Evolutionary conservation across 2,888 invertebrate species (phyloP), one percentile per base, ranked within the genome.

Genomic region (Patella pellucida): DNA sequence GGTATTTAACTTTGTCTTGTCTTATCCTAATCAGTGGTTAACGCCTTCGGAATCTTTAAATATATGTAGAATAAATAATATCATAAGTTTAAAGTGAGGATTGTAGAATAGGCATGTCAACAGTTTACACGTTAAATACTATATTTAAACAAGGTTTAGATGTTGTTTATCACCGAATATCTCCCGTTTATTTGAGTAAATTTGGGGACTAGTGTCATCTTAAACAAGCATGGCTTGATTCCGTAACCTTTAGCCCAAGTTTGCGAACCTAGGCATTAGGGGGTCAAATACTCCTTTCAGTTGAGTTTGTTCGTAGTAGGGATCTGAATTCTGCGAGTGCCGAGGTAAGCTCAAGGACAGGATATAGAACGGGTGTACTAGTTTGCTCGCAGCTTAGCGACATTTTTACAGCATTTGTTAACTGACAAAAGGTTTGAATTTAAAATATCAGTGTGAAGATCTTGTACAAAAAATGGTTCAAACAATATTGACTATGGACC

Each of bases 391-490:
- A 62, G 62, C 19, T 62, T 62, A 19, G 62, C 23, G 19, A 23
- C 19, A 62, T 62, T 62, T 23, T 62, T 23, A 23, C 19, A 62
- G 23, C 62, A 62, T 23, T 62, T 62, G 62, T 23, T 62, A 62
- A 62, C 62, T 62, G 62, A 23, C 19, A 19, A 62, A 16, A 62
- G 62, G 62, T 62, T 62, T 62, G 62, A 62, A 62, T 62, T 62
- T 62, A 19, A 23, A 62, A 62, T 62, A 23, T 62, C 23, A 23
- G 62, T 62, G 62, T 62, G 62, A 62, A 62, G 23, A 62, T 23
- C 23, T 19, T 41, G 7, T 1, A 41, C 7, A 41, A 41, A 9
- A 41, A 41, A 7, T 9, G 41, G 41, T 41, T 41, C 41, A 41
- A 41, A 41, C 41, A 41, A 41, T 41, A 41, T 41, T 41, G 41